phyloP scores from a whole-genome alignment of 2,888 invertebrate genomes.

The Macrophya annulata region DNA sequence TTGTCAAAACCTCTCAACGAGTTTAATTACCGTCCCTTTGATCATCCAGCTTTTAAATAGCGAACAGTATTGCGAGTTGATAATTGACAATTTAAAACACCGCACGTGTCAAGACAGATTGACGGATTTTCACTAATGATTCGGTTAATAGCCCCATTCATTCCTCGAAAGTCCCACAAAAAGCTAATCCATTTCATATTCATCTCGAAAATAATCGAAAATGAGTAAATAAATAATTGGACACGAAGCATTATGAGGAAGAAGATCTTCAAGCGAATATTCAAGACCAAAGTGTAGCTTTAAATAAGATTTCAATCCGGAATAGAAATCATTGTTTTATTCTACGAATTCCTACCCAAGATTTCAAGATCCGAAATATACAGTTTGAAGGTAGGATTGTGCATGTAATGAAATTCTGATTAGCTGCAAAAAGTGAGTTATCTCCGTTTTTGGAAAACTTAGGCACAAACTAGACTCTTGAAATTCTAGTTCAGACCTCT shows the following conservation, averaged over 20 bases:
- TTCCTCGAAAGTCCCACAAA: neutral
- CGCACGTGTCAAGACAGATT: neutral
- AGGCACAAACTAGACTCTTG: too few relatives aligned
- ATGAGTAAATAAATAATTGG: neutral
- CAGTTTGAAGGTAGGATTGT: too few relatives aligned
- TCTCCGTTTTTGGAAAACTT: too few relatives aligned
- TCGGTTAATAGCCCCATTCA: neutral
- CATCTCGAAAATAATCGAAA: neutral
- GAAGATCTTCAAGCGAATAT: neutral
- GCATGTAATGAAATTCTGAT: too few relatives aligned
- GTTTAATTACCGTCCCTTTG: slow-evolving; percentile 4
- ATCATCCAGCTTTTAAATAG: slow-evolving; percentile 16
- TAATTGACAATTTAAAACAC: slow-evolving; percentile 28
- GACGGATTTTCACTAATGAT: neutral
- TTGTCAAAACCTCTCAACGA: slow-evolving; percentile 12
- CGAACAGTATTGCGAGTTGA: neutral
- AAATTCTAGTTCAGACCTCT: too few relatives aligned
- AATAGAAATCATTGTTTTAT: too few relatives aligned
- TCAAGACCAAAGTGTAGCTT: neutral
- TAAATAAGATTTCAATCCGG: too few relatives aligned
- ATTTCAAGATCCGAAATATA: too few relatives aligned
- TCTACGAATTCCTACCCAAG: too few relatives aligned
- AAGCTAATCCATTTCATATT: neutral
- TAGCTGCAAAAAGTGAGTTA: too few relatives aligned
- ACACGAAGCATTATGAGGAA: neutral